These are phyloP conservation scores for Hyperoplus immaculatus DNA, from an alignment of 2,797 vertebrate species.

Conservation along the genomic window DNA sequence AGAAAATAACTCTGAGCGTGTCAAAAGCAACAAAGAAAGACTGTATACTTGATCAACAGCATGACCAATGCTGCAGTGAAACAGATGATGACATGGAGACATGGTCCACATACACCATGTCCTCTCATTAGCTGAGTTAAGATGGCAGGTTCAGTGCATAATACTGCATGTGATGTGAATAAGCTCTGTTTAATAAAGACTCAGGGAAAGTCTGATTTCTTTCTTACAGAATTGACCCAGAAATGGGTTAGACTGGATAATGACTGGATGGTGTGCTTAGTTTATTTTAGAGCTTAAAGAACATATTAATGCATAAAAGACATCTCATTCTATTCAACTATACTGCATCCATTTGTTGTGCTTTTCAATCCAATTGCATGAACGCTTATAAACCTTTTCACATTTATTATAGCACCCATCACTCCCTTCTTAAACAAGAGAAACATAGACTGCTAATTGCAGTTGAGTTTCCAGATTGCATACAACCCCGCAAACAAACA, in stretches of 20 bases:
- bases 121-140: slow-evolving; percentile 70
- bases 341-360: slow-evolving; percentile 49
- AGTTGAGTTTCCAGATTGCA: slow-evolving; percentile 41
- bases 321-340: slow-evolving; percentile 33
- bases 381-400: slow-evolving; percentile 35
- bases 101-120: slow-evolving; percentile 62
- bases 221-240: slow-evolving; percentile 64
- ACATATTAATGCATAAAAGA: slow-evolving; percentile 52
- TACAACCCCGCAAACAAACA: slow-evolving; percentile 8
- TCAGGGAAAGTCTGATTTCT: slow-evolving; percentile 54
- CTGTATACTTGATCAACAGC: slow-evolving; percentile 56
- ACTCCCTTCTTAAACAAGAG: slow-evolving; percentile 13
- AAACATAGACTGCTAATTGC: slow-evolving; percentile 19
- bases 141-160: slow-evolving; percentile 70
- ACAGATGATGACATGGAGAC: slow-evolving; percentile 64
- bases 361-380: slow-evolving; percentile 48
- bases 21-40: slow-evolving; percentile 64
- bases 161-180: slow-evolving; percentile 61
- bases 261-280: slow-evolving; percentile 58
- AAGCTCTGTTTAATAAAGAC: slow-evolving; percentile 50
- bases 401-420: slow-evolving; percentile 28
- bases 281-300: slow-evolving; percentile 48
- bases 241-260: slow-evolving; percentile 56
- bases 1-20: slow-evolving; percentile 45
- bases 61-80: slow-evolving; percentile 66